Conservation (phyloP, 1,140 invertebrate genomes). For the Melipona quadrifasciata region DNA sequence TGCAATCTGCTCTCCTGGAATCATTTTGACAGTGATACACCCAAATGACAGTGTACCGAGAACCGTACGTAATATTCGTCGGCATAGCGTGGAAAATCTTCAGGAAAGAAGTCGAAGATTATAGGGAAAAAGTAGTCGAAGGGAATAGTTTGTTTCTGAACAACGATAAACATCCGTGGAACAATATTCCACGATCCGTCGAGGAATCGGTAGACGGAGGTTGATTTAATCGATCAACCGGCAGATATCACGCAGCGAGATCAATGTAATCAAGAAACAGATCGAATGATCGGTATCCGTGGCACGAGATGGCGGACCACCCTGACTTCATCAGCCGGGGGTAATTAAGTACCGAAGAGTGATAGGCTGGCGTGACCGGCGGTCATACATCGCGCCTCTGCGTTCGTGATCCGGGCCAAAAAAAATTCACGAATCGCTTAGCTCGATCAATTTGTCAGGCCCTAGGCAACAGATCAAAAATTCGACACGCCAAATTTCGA, state of each 20-base stretch:
- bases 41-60: neutral
- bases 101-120: no score
- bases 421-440: constrained; percentile 65
- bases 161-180: neutral
- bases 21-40: neutral
- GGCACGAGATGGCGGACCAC: constrained; percentile 72
- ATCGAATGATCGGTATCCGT: constrained; percentile 63
- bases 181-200: constrained; percentile 20
- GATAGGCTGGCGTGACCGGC: constrained; percentile 76
- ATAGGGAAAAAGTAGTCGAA: neutral
- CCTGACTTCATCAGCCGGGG: constrained; percentile 68
- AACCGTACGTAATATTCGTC: neutral
- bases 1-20: neutral
- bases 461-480: neutral
- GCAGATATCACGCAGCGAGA: constrained; percentile 58
- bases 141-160: neutral
- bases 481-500: constrained; percentile 34
- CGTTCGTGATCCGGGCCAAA: constrained; percentile 70
- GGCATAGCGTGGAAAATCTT: neutral
- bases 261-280: constrained; percentile 65
- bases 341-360: constrained; percentile 76
- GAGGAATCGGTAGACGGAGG: constrained; percentile 15
- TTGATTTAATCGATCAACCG: constrained; percentile 57
- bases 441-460: constrained; percentile 57
- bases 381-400: constrained; percentile 73